Conservation (phyloP, 2,797 vertebrate species). For the Luscinia megarhynchos region DNA sequence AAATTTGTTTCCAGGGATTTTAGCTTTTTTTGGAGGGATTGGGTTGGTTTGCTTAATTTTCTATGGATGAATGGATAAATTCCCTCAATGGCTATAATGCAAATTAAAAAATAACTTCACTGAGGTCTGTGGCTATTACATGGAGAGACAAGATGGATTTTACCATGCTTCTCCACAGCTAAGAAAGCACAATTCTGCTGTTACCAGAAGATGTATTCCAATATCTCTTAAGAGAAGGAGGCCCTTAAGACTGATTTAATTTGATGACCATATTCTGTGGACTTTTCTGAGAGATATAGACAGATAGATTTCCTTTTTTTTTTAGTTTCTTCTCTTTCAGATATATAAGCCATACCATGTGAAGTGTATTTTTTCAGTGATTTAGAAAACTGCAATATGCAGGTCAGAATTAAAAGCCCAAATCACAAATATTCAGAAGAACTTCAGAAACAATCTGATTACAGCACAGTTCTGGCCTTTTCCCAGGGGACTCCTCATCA, state of each 20-base stretch:
- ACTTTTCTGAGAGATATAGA: neutral
- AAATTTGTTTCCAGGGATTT: neutral
- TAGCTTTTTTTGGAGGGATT: neutral
- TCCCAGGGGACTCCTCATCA: slow-evolving; percentile 8
- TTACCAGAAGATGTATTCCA: neutral
- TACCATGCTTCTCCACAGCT: neutral
- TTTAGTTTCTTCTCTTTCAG: neutral
- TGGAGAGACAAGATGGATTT: neutral
- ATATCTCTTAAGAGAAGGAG: neutral
- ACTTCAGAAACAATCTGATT: neutral
- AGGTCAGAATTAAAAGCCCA: neutral
- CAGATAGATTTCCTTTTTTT: neutral
- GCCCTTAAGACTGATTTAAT: neutral
- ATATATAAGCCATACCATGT: neutral
- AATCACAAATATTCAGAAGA: neutral
- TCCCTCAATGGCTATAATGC: neutral
- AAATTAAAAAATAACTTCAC: neutral
- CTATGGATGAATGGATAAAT: neutral
- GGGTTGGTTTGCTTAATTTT: neutral
- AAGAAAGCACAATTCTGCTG: neutral
- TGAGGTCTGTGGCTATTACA: neutral
- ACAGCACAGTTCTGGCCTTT: neutral
- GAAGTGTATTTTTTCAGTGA: neutral
- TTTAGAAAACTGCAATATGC: neutral
- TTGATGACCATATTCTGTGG: neutral